Percentiles rank a stretch among this genome's conserved stretches.
These are phyloP conservation scores for Nothoprocta perdicaria DNA, from an alignment of 2,113 vertebrate species.

Conservation along the genomic window DNA sequence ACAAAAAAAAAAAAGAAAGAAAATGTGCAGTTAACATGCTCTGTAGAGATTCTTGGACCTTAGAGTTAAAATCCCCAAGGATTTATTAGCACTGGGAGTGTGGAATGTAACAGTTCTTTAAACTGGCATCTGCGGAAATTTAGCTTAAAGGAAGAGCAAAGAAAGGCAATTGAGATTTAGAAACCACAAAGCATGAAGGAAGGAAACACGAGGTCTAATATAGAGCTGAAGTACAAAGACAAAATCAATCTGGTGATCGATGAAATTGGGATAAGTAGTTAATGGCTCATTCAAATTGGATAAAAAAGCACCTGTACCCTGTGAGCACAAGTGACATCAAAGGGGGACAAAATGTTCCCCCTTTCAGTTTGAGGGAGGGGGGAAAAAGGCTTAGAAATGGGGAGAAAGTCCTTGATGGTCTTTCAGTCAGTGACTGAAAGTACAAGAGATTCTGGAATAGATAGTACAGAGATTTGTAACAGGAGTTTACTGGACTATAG, in stretches of 20 bases:
- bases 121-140: neutral
- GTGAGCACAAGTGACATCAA: neutral
- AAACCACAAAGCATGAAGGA: neutral
- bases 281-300: neutral
- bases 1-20: no score
- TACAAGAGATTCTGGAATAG: neutral
- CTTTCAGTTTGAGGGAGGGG: neutral
- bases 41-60: neutral
- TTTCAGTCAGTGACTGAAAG: neutral
- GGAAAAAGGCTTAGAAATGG: neutral
- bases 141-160: neutral
- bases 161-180: neutral
- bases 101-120: neutral
- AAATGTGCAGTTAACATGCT: neutral
- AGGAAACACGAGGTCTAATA: neutral
- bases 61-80: no score
- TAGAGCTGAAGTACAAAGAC: neutral
- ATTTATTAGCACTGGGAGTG: no score
- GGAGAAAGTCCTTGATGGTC: neutral
- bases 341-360: neutral
- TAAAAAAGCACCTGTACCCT: neutral
- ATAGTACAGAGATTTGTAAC: neutral
- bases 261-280: neutral
- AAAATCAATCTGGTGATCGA: neutral
- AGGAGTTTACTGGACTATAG: neutral